phyloP scores from a whole-genome alignment of 1,140 invertebrate species.

The Bathynomus jamesi region DNA sequence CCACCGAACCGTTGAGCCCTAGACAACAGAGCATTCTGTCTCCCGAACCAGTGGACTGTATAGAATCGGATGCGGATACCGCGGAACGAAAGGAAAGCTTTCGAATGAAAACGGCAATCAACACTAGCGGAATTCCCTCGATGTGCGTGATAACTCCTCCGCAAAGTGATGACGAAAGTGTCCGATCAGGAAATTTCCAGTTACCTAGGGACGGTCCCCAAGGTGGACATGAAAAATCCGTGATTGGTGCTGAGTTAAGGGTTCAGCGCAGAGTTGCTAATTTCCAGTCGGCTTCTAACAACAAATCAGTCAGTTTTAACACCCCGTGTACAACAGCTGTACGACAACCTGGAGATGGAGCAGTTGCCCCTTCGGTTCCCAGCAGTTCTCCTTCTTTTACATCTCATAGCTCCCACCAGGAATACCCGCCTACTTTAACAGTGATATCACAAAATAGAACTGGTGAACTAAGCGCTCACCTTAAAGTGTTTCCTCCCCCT shows the following conservation, averaged over 20 bases:
- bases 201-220: conserved; percentile 20
- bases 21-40: conserved; percentile 10
- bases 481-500: conserved; percentile 18
- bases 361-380: background rate
- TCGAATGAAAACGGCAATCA: conserved; percentile 74
- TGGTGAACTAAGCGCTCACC: conserved; percentile 28
- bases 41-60: conserved; percentile 60
- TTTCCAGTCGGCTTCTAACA: background rate
- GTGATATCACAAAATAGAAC: conserved; percentile 23
- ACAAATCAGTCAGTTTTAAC: background rate
- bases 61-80: conserved; percentile 74
- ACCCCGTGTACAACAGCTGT: too few relatives aligned
- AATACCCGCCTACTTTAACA: conserved; percentile 23
- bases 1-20: conserved; percentile 60
- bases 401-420: conserved; percentile 3
- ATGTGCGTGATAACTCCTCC: conserved; percentile 86
- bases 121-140: conserved; percentile 75
- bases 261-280: background rate
- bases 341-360: background rate
- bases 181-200: conserved; percentile 28
- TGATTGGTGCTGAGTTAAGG: too few relatives aligned
- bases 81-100: conserved; percentile 75
- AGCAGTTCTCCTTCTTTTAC: background rate
- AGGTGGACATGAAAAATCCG: too few relatives aligned
- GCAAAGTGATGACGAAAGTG: conserved; percentile 65